phyloP scores from a whole-genome alignment of 1,140 invertebrate genomes.

The Zelostemma sp. region DNA sequence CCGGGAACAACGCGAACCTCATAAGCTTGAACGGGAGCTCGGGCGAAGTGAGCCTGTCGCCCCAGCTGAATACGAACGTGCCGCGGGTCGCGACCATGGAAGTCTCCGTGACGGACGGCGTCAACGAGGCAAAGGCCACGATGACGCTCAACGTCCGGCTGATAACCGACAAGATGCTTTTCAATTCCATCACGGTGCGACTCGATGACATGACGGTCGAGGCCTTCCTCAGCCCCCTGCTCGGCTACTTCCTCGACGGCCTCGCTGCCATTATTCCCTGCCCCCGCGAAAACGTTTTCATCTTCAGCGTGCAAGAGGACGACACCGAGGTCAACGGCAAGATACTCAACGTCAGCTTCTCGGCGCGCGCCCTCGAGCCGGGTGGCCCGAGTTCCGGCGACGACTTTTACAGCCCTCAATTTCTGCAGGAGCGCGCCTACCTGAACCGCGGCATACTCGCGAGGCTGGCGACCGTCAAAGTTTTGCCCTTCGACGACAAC shows the following conservation, averaged over 20 bases:
- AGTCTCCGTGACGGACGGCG: slow-evolving; percentile 92
- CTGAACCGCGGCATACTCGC: slow-evolving; percentile 88
- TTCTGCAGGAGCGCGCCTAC: slow-evolving; percentile 94
- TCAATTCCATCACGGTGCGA: slow-evolving; percentile 94
- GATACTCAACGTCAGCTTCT: slow-evolving; percentile 96
- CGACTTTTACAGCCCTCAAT: slow-evolving; percentile 89
- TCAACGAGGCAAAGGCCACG: slow-evolving; percentile 90
- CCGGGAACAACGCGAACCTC: slow-evolving; percentile 94
- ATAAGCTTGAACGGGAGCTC: slow-evolving; percentile 86
- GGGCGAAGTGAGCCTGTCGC: slow-evolving; percentile 89
- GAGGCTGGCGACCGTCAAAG: slow-evolving; percentile 88
- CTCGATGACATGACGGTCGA: slow-evolving; percentile 94
- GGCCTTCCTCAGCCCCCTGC: slow-evolving; percentile 89
- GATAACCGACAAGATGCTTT: slow-evolving; percentile 95
- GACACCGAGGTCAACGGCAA: slow-evolving; percentile 85
- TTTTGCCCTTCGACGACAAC: slow-evolving; percentile 97
- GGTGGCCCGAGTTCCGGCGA: slow-evolving; percentile 70
- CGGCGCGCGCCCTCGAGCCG: slow-evolving; percentile 83
- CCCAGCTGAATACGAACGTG: slow-evolving; percentile 96
- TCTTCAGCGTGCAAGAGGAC: slow-evolving; percentile 94
- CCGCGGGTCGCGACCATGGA: slow-evolving; percentile 94
- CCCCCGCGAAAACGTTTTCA: slow-evolving; percentile 91
- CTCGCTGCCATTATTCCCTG: slow-evolving; percentile 92
- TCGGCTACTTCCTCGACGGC: slow-evolving; percentile 92
- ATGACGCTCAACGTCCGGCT: slow-evolving; percentile 90